Evolutionary conservation across 2,888 invertebrate genomes (phyloP).

Genomic region (Caenorhabditis uteleia): DNA sequence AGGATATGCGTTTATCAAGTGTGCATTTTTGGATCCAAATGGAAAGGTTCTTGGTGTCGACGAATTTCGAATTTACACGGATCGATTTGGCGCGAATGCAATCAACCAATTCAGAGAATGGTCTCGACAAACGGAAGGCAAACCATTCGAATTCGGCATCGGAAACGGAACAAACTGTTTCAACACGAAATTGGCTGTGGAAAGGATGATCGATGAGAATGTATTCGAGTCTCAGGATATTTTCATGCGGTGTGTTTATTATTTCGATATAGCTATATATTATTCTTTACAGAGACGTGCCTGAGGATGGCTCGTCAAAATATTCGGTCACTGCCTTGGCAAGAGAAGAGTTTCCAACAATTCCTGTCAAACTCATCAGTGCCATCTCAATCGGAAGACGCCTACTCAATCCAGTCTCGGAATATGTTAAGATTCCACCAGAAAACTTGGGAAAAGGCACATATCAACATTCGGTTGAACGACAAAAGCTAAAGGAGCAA

Average conservation of each 20-base stretch:
- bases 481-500: constrained; percentile 78
- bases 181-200: constrained; percentile 21
- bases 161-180: constrained; percentile 30
- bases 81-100: constrained; percentile 50
- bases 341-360: constrained; percentile 83
- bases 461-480: constrained; percentile 88
- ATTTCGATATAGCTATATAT: constrained; percentile 26
- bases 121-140: constrained; percentile 76
- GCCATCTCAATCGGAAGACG: constrained; percentile 81
- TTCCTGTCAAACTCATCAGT: too few species aligned
- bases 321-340: constrained; percentile 88
- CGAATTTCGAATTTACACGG: constrained; percentile 77
- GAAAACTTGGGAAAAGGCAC: constrained; percentile 91
- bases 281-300: constrained; percentile 79
- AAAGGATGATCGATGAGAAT: constrained; percentile 11
- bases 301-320: constrained; percentile 88
- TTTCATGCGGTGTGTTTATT: too few species aligned
- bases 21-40: constrained; percentile 77
- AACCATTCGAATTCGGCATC: constrained; percentile 80
- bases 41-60: constrained; percentile 77
- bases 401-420: constrained; percentile 87
- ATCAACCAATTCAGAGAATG: constrained; percentile 73
- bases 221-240: background rate
- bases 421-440: constrained; percentile 90
- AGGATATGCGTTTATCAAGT: constrained; percentile 87